Evolutionary conservation across 2,888 invertebrate species (phyloP), one percentile per base, ranked within the genome.

Genomic region (Girardia tigrina): DNA sequence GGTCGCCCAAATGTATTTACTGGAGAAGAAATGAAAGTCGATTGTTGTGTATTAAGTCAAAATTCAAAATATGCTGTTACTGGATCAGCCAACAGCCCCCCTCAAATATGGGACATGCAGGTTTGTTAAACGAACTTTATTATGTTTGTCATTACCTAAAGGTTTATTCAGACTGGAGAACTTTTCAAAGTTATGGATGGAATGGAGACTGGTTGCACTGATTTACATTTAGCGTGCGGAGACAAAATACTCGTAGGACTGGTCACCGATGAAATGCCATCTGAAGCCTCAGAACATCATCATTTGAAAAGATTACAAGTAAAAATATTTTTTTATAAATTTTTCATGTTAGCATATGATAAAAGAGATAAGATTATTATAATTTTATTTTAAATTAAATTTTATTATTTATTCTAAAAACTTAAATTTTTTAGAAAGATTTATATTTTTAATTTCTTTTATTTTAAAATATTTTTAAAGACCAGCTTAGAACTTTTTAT

Each of bases 81-180:
- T 1, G 83, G 84, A 1, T 84, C 84, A 26, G 81, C 81, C 74
- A 79, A 80, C 8, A 83, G 84, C 29, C 83, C 84, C 29, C 84
- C 84, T 16, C 84, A 84, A 81, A 81, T 84, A 29, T 84, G 84
- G 84, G 82, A 84, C 77, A 83, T 83, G 82, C 80, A 80, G 80
- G 84, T 84, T 12, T 73, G 20, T 72, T 14, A 72, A 16, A 70
- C 72, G 14, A 72, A 8, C 8, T 73, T n/a, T 73, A 12, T 26
- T 12, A n/a, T n/a, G n/a, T n/a, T 16, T 16, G 8, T 14, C 8
- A 70, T 20, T 23, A 26, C 26, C 16, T 1, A 8, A 8, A 70
- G 20, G 20, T 23, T 42, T 16, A n/a, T 36, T 26, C 80, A 84
- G 84, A 82, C 80, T 76, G 84, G 84, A 27, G 83, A 83, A 73